phyloP scores from a whole-genome alignment of 2,888 invertebrate genomes.

The Drosophila nr. fundita region DNA sequence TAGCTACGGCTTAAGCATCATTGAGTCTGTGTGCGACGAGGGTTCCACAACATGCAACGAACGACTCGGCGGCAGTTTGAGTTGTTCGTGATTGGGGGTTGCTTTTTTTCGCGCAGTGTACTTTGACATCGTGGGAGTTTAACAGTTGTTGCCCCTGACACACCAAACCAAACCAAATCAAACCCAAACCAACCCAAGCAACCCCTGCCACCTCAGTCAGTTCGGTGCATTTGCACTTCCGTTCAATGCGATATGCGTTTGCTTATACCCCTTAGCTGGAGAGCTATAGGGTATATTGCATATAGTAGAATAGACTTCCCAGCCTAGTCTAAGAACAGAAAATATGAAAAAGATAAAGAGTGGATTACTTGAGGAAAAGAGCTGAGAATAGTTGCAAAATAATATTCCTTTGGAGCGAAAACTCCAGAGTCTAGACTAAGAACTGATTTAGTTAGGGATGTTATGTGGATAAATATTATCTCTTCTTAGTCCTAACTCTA shows the following conservation, averaged over 20 bases:
- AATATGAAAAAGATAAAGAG: neutral
- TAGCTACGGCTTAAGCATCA: constrained; percentile 58
- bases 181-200: neutral
- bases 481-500: neutral
- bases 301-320: neutral
- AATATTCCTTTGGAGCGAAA: neutral
- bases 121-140: constrained; percentile 75
- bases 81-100: constrained; percentile 16
- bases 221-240: constrained; percentile 48
- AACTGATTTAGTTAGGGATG: neutral
- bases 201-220: neutral
- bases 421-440: neutral
- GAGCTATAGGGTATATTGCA: neutral
- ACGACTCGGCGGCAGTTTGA: neutral
- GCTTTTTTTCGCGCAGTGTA: constrained; percentile 60
- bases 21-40: constrained; percentile 36
- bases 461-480: no score
- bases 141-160: constrained; percentile 63
- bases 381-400: neutral
- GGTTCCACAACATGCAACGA: constrained; percentile 5
- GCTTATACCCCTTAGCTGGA: neutral
- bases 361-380: neutral
- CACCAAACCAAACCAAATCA: neutral
- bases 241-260: constrained; percentile 30
- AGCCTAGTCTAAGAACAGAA: neutral